Evolutionary conservation across 2,888 invertebrate genomes (phyloP), one percentile per base, ranked within the genome.

Genomic region (Polyommatus icarus): DNA sequence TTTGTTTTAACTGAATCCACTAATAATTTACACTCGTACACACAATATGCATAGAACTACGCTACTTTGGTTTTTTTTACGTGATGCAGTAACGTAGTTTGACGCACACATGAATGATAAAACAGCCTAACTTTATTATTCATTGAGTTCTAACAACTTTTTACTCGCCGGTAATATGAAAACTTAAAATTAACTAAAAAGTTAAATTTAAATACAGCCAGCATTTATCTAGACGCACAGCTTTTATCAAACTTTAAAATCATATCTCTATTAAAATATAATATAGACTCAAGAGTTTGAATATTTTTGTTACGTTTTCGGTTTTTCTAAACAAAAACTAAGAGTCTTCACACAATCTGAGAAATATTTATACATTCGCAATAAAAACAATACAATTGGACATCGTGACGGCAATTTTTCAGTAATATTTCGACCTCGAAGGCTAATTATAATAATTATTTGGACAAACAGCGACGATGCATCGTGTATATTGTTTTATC

Each of bases 371-470:
- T 29, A 67, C 67, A 67, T 67, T 67, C 67, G 67, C 67, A 32
- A 67, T 18, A 67, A 24, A 61, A 29, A 32, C 6, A 67, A 67
- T 67, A 67, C 29, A 67, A 67, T 67, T 29, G 29, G 29, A 32
- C 67, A 67, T 67, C 72, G 36, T 72, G 4, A 72, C 40, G 40
- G 40, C 8, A 20, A 36, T 40, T 72, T 72, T 72, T 40, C 72
- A 72, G 50, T 18, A 15, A 46, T 54, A 75, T 75, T 75, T 50
- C n/a, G 75, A 50, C 75, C 75, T 75, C 75, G 18, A 29, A 50
- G 36, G 15, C 24, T 54, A 29, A 75, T 75, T 75, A 54, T 54
- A 18, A 75, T 75, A 75, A 75, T 50, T 6, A 75, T 75, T 75
- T 75, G 46, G 50, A 75, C 54, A 75, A 50, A 75, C 54, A 54